Base-by-base conservation (phyloP, 2,888 invertebrate genomes). In the Erebia aethiops region DNA sequence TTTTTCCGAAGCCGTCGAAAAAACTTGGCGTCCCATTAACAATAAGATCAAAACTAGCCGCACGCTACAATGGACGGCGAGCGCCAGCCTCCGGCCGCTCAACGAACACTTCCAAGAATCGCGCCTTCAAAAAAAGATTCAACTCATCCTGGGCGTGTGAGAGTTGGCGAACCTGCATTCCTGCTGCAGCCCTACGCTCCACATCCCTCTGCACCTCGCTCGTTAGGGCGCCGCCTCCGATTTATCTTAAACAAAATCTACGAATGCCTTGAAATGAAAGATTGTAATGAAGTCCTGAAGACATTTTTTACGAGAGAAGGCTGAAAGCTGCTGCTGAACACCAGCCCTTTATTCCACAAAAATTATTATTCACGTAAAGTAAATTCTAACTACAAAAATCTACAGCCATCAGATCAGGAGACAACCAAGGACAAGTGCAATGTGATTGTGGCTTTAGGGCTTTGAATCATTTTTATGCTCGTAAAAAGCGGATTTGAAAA, bases 41-140 rank as follows among this genome's bases (percentile, higher is more conserved):
- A 92, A 93, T 92, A 91, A 92, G 90, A 92, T 92, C 92, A 93
- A 93, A 93, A 92, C 91, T 91, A 90, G 91, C 92, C 92, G 90
- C 92, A 87, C 84, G 84, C 84, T 87, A 91, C 91, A 91, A 91
- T 90, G 89, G 87, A 80, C 88, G 85, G 81, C 84, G 90, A 91
- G 91, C 91, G 92, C 92, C 91, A 89, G 90, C 88, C 90, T 88
- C 87, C 88, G 87, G 82, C 86, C 89, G 88, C 83, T 86, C 83
- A 82, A 81, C 84, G 83, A 84, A 84, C 78, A 86, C 85, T 93
- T 92, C 93, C 91, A 91, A 82, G 92, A 93, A 92, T 87, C 84
- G 89, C 84, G 89, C 87, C 88, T 88, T 88, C 86, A 82, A 88
- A 91, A 91, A 90, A 92, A 91, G 82, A 84, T 85, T 80, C 90